A percentile compares a stretch with the other conserved stretches of the same genome.
phyloP scores from a whole-genome alignment of 2,113 vertebrate species.

The Paradisaea rubra region DNA sequence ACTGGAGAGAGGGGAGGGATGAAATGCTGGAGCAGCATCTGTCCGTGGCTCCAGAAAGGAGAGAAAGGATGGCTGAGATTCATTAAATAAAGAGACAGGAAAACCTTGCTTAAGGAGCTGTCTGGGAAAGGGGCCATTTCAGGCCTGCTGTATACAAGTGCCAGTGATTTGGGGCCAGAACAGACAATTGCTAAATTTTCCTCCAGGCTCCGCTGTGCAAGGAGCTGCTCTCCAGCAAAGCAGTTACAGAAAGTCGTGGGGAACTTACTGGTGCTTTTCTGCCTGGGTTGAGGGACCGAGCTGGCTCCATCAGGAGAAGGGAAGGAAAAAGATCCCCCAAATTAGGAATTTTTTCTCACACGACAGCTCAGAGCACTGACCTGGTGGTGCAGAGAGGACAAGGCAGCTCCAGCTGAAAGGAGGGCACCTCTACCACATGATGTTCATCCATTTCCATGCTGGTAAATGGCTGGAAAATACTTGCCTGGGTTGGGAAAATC shows the following conservation, averaged over 20 bases:
- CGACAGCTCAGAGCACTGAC: background rate
- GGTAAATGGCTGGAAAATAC: background rate
- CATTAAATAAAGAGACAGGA: constrained; percentile 47
- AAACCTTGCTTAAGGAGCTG: constrained; percentile 36
- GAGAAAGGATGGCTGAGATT: constrained; percentile 47
- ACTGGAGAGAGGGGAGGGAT: background rate
- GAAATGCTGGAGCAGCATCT: constrained; percentile 1
- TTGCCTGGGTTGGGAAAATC: background rate
- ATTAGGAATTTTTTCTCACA: background rate
- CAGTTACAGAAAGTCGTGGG: background rate
- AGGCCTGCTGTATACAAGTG: constrained; percentile 18
- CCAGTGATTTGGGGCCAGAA: constrained; percentile 30
- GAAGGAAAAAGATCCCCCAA: background rate
- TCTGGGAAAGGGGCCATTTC: constrained; percentile 52
- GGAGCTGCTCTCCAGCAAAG: background rate
- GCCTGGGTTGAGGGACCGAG: background rate
- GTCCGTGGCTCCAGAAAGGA: background rate
- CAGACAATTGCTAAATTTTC: constrained; percentile 7
- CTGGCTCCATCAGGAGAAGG: background rate
- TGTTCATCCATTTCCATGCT: background rate
- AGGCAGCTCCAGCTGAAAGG: background rate
- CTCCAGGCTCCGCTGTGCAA: background rate
- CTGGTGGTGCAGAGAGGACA: accelerated
- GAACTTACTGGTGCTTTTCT: background rate
- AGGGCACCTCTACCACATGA: background rate